Percentiles rank a stretch among this genome's conserved stretches.
These are phyloP conservation scores for Eupithecia centaureata DNA, from an alignment of 2,888 invertebrate genomes.

Conservation along the genomic window DNA sequence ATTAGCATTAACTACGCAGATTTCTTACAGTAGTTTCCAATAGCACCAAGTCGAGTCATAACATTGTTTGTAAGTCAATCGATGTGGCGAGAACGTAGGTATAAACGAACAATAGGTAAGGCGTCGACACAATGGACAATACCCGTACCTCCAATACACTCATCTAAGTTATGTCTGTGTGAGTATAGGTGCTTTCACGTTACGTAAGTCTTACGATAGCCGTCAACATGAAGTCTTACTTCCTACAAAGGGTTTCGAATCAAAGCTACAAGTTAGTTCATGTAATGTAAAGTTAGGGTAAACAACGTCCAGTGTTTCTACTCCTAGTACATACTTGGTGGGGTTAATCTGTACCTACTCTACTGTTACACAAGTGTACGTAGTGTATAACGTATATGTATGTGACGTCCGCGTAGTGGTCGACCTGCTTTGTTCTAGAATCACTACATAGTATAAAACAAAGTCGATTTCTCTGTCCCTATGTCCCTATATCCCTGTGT, in stretches of 20 bases:
- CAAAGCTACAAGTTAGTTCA: conserved; percentile 33
- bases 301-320: conserved; percentile 34
- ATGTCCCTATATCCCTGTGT: too few relatives aligned
- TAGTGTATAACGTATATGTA: not conserved
- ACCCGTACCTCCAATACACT: conserved; percentile 72
- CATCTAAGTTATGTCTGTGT: conserved; percentile 71
- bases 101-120: conserved; percentile 75
- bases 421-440: too few relatives aligned
- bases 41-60: conserved; percentile 64
- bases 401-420: not conserved
- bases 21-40: conserved; percentile 48
- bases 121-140: conserved; percentile 82
- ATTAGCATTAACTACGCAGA: conserved; percentile 26
- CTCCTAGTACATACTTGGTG: conserved; percentile 15
- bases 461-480: too few relatives aligned
- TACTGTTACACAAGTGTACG: not conserved
- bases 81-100: conserved; percentile 60
- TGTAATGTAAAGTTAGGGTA: conserved; percentile 39
- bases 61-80: conserved; percentile 66
- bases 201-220: conserved; percentile 59
- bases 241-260: conserved; percentile 39
- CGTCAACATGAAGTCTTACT: conserved; percentile 46
- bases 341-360: conserved; percentile 13
- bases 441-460: too few relatives aligned
- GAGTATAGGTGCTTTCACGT: conserved; percentile 60